A percentile compares a stretch with the other conserved stretches of the same genome.
phyloP scores from a whole-genome alignment of 2,113 vertebrate genomes.

The Archocentrus centrarchus region DNA sequence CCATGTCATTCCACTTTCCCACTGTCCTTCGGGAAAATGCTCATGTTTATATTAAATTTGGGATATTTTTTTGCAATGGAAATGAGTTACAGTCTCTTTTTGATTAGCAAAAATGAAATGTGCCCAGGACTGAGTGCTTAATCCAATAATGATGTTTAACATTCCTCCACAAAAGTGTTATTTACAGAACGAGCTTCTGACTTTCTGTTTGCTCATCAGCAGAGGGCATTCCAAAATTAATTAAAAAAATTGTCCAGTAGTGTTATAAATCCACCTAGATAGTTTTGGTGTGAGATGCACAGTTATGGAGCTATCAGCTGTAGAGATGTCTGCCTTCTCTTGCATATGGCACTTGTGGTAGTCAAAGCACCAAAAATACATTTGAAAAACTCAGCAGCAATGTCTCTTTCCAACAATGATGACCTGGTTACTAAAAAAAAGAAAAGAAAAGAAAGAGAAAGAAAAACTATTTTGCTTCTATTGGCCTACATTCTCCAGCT shows the following conservation, averaged over 20 bases:
- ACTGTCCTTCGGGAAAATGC: not conserved
- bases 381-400: slow-evolving; percentile 3
- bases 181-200: not conserved
- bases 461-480: too few species aligned
- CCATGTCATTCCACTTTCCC: not conserved
- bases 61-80: fast-evolving
- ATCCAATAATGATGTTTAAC: not conserved
- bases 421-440: not conserved
- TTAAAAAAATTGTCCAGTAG: not conserved
- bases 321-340: too few species aligned
- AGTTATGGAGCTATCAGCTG: not conserved
- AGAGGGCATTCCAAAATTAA: not conserved
- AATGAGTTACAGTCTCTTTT: not conserved
- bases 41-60: not conserved
- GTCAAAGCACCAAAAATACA: not conserved
- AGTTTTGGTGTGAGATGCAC: not conserved
- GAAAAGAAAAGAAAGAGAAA: not conserved
- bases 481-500: too few species aligned
- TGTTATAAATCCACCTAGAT: not conserved
- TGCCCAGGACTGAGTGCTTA: not conserved
- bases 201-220: not conserved
- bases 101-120: not conserved
- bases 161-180: not conserved
- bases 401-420: not conserved
- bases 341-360: not conserved